phyloP scores from a whole-genome alignment of 53 echinoderm and acorn worm species.

The Glandiceps talaboti region DNA sequence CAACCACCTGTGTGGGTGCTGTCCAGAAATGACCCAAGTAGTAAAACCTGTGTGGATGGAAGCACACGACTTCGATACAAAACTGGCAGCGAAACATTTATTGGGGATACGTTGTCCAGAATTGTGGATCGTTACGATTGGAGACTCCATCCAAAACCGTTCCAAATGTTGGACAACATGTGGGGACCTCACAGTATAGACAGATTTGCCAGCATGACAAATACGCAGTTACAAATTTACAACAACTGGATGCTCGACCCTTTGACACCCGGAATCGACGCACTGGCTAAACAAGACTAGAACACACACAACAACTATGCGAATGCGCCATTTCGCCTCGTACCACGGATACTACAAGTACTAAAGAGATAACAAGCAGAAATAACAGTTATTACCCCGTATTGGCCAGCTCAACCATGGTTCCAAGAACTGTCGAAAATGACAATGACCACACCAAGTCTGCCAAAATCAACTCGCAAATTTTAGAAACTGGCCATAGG shows the following conservation, averaged over 20 bases:
- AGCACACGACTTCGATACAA: not conserved
- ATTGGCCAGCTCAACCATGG: slow-evolving; percentile 38
- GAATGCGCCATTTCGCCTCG: slow-evolving; percentile 25
- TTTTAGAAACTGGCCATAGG: slow-evolving; percentile 8
- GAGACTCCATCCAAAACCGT: slow-evolving; percentile 9
- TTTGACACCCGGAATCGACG: slow-evolving; percentile 24
- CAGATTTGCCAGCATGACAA: slow-evolving; percentile 1
- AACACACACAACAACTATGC: slow-evolving; percentile 17
- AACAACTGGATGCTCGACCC: slow-evolving; percentile 29
- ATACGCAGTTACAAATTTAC: slow-evolving; percentile 23
- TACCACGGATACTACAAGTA: slow-evolving; percentile 6
- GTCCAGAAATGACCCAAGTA: not conserved
- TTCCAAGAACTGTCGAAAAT: slow-evolving; percentile 11
- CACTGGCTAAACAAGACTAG: slow-evolving; percentile 27
- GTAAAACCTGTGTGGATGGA: not conserved
- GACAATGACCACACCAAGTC: slow-evolving; percentile 10
- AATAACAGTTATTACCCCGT: slow-evolving; percentile 32
- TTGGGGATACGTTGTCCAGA: not conserved
- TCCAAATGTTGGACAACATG: slow-evolving; percentile 17
- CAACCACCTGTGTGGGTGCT: not conserved
- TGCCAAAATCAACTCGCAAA: slow-evolving; percentile 16
- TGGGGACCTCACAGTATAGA: slow-evolving; percentile 32
- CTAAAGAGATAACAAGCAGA: slow-evolving; percentile 11
- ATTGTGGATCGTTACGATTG: slow-evolving; percentile 2
- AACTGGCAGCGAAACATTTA: not conserved